phyloP scores from a whole-genome alignment of 1,140 invertebrate species.

The Palaemon carinicauda region DNA sequence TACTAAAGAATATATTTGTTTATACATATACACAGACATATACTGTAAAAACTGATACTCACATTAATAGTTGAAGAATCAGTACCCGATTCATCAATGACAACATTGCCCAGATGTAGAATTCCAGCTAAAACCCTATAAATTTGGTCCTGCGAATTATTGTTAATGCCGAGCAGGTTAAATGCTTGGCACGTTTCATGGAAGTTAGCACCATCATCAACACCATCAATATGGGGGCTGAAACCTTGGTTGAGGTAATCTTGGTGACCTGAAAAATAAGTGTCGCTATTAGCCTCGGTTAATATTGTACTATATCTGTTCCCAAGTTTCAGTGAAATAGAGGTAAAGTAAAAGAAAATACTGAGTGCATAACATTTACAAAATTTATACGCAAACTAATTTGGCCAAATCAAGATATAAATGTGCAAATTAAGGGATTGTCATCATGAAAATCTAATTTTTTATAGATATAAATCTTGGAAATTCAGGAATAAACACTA shows the following conservation, averaged over 20 bases:
- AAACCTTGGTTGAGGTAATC: constrained; percentile 89
- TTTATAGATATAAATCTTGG: no score
- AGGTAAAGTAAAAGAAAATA: no score
- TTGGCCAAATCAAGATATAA: no score
- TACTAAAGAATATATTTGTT: no score
- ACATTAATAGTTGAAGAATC: constrained; percentile 59
- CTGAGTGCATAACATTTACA: no score
- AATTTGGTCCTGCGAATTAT: constrained; percentile 82
- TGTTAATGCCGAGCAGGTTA: constrained; percentile 78
- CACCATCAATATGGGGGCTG: constrained; percentile 80
- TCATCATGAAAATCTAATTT: no score
- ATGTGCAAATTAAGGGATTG: no score
- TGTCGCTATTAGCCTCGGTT: neutral
- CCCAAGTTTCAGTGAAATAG: no score
- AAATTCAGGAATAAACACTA: no score
- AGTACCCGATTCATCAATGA: constrained; percentile 71
- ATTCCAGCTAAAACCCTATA: constrained; percentile 86
- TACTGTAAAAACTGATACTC: neutral
- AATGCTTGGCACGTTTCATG: constrained; percentile 79
- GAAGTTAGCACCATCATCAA: constrained; percentile 81
- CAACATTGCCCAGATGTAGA: constrained; percentile 90
- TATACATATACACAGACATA: neutral
- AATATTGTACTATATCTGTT: no score
- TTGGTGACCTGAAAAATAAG: constrained; percentile 72
- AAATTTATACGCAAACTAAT: no score